Evolutionary conservation across 2,113 vertebrate species (phyloP), one percentile per base, ranked within the genome.

Genomic region (Eleginops maclovinus): DNA sequence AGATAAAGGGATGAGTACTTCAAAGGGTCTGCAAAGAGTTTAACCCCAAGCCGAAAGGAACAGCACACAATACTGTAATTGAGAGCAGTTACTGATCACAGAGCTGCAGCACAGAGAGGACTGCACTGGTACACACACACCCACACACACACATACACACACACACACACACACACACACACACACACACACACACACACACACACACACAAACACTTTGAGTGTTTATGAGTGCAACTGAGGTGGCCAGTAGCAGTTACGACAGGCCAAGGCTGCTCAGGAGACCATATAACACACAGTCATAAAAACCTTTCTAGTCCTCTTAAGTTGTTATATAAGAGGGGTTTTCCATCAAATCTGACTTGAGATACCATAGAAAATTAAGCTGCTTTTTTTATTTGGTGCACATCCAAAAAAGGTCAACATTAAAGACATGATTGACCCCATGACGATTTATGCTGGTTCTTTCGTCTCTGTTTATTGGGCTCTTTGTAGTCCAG

Each of bases 1-100:
- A 97, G 97, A 99, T 99, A 97, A 99, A 98, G 97, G 96, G 96
- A 97, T 98, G 97, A 98, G 95, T 89, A 97, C 97, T 98, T 99
- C 97, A 99, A 98, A 99, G 97, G 86, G 94, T 94, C 96, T 95
- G 95, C 96, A 95, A 96, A 97, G 96, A 96, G 96, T 97, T 97
- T 97, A 98, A 97, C 97, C 96, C 90, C 94, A 88, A 93, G 96
- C 96, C 95, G 94, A 96, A 95, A 96, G 96, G 87, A 95, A 89
- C 87, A 93, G 95, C 96, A 95, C 96, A 97, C 97, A 97, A 95
- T 96, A 94, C 96, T 94, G 95, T 98, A 97, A 98, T 98, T 97
- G 97, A 97, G 96, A 96, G 95, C 96, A 96, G 97, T 97, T 96
- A 96, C 94, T 96, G 96, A 96, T 96, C 96, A 96, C 95, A 97